Evolutionary conservation across 2,888 invertebrate genomes (phyloP), one percentile per base, ranked within the genome.

Genomic region (Hanleya hanleyi): DNA sequence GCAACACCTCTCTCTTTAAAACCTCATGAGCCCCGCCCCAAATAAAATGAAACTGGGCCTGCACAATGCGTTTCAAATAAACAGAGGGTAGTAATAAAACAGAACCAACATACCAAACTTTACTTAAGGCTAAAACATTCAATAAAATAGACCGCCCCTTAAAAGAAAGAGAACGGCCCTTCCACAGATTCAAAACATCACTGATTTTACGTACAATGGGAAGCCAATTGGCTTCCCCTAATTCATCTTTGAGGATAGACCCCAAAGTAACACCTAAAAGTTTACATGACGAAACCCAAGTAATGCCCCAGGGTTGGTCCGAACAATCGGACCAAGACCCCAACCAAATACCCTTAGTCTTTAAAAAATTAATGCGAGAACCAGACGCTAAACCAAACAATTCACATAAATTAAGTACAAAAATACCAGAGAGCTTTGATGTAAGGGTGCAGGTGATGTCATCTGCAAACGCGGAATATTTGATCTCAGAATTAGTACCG

Each of bases 281-380:
- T n/a, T n/a, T n/a, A n/a, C n/a, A 15, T 15, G n/a, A 15, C n/a
- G 47, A 15, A 15, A 41, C 47, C 47, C 47, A 41, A 41, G 12
- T 41, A 41, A 41, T 41, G n/a, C 47, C 47, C 12, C 12, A 41
- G n/a, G 47, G 47, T 12, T 41, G 47, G n/a, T 41, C 47, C 12
- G 47, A 41, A 15, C 47, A n/a, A n/a, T 12, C n/a, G 12, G 75
- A 73, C 78, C 74, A 78, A 69, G n/a, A n/a, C n/a, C n/a, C n/a
- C n/a, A n/a, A n/a, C n/a, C n/a, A n/a, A n/a, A n/a, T n/a, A n/a
- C n/a, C 77, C 41, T 70, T 71, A 22, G 75, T 70, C 67, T 78
- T 78, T 33, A 47, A 50, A 64, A 72, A 67, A 70, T 77, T 75
- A 0, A 74, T 33, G 69, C 73, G 76, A 4, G 78, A 69, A 37